phyloP scores from a whole-genome alignment of 2,113 vertebrate species.

The Cheirogaleus medius region DNA sequence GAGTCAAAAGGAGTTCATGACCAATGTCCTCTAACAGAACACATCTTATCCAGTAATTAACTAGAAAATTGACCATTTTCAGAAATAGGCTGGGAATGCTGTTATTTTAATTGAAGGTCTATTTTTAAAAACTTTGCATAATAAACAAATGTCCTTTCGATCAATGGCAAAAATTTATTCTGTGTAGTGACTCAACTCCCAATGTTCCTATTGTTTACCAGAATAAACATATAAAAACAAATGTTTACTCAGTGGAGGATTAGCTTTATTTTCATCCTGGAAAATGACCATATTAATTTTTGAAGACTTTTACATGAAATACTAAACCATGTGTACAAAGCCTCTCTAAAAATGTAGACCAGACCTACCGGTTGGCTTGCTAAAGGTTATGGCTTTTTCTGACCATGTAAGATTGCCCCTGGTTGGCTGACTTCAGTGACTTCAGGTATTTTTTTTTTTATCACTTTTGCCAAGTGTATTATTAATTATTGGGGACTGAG shows the following conservation, averaged over 20 bases:
- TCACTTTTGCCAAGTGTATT: not conserved
- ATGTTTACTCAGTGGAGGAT: not conserved
- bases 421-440: not conserved
- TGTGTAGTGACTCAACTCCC: not conserved
- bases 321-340: constrained; percentile 12
- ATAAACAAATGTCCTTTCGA: not conserved
- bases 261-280: constrained; percentile 51
- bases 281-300: constrained; percentile 11
- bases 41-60: not conserved
- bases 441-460: not conserved
- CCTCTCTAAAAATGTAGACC: not conserved
- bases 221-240: not conserved
- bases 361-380: not conserved
- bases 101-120: not conserved
- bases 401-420: not conserved
- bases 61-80: not conserved
- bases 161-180: not conserved
- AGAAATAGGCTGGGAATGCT: not conserved
- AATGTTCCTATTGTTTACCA: not conserved
- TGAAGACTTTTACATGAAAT: constrained; percentile 53
- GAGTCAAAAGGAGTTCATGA: not conserved
- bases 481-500: not conserved
- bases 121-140: not conserved
- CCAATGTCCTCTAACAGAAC: not conserved
- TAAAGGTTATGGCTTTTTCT: not conserved